Evolutionary conservation across 2,113 vertebrate species (phyloP).

Genomic region (Anoplopoma fimbria): DNA sequence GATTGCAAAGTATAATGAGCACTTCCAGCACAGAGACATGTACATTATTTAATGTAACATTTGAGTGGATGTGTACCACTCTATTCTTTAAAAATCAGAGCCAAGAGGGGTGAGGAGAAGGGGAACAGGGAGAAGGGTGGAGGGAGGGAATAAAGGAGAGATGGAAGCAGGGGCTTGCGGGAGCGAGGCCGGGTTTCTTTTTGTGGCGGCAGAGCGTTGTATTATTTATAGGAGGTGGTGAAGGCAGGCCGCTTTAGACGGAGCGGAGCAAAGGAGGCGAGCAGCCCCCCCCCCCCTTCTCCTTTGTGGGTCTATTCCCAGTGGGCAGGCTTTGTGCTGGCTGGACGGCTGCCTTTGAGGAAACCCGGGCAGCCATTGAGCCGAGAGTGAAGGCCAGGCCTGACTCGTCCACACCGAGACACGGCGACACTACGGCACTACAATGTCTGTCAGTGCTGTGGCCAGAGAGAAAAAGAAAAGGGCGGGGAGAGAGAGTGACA

Average conservation of each 20-base stretch:
- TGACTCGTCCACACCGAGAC: constrained; percentile 53
- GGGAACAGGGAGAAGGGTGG: background rate
- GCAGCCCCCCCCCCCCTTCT: constrained; percentile 65
- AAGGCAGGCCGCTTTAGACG: constrained; percentile 73
- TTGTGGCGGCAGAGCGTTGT: constrained; percentile 70
- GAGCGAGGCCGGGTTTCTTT: constrained; percentile 63
- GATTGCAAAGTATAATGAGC: background rate
- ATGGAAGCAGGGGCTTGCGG: constrained; percentile 51
- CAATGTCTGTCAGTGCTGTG: constrained; percentile 72
- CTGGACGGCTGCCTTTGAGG: constrained; percentile 76
- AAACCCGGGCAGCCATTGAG: constrained; percentile 71
- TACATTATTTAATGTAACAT: background rate
- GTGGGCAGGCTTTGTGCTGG: constrained; percentile 79
- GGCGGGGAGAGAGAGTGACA: constrained; percentile 48
- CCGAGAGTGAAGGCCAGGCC: constrained; percentile 66
- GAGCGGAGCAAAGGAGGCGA: constrained; percentile 59
- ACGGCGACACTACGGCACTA: constrained; percentile 54
- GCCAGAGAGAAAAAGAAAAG: constrained; percentile 58
- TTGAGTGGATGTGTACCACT: background rate
- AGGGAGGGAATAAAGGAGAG: constrained; percentile 25
- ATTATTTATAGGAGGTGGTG: constrained; percentile 81
- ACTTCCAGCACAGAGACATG: background rate
- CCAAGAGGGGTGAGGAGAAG: constrained; percentile 28
- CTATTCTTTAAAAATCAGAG: constrained; percentile 33
- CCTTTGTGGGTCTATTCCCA: constrained; percentile 79